Conservation (phyloP, 2,888 invertebrate genomes). For the Vanessa cardui region DNA sequence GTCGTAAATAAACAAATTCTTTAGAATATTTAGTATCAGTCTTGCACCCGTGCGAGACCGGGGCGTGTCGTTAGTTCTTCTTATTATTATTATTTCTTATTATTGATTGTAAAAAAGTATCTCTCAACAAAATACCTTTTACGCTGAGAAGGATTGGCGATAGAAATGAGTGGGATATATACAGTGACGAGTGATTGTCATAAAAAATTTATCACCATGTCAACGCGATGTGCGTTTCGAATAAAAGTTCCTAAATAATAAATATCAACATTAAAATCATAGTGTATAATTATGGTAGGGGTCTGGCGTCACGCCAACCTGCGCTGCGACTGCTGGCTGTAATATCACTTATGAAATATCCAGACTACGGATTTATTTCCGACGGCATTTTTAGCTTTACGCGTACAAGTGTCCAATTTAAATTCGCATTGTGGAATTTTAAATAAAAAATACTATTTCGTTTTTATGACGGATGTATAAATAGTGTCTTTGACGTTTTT, state of each 20-base stretch:
- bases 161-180: too few relatives aligned
- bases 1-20: too few relatives aligned
- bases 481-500: too few relatives aligned
- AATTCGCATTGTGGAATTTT: slow-evolving; percentile 7
- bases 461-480: too few relatives aligned
- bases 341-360: slow-evolving; percentile 16
- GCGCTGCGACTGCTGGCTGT: slow-evolving; percentile 16
- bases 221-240: background rate
- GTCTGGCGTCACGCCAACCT: slow-evolving; percentile 14
- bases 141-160: too few relatives aligned
- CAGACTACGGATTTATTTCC: slow-evolving; percentile 13
- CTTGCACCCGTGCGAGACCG: too few relatives aligned
- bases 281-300: slow-evolving; percentile 1
- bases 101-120: too few relatives aligned
- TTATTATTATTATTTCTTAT: too few relatives aligned
- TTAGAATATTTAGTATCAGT: too few relatives aligned
- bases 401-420: background rate
- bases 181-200: background rate
- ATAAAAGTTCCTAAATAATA: background rate
- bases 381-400: slow-evolving; percentile 1
- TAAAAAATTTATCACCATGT: background rate
- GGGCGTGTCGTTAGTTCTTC: too few relatives aligned
- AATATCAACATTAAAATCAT: slow-evolving; percentile 6
- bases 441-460: too few relatives aligned
- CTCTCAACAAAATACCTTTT: too few relatives aligned